Evolutionary conservation across 2,888 invertebrate species (phyloP).

Genomic region (Tipula lateralis): DNA sequence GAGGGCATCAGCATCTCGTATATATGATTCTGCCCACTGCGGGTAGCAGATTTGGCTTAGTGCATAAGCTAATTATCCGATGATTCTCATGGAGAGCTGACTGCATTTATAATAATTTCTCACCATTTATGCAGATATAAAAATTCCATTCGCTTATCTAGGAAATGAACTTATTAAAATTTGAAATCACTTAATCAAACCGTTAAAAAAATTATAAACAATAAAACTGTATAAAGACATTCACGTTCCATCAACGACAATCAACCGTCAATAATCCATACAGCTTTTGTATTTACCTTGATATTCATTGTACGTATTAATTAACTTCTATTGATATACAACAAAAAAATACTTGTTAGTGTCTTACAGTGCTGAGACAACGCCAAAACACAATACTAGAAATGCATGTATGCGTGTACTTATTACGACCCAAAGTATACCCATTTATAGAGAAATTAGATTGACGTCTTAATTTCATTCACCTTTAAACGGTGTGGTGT

Average conservation of each 20-base stretch:
- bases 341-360: background rate
- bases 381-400: background rate
- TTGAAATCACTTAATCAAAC: background rate
- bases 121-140: background rate
- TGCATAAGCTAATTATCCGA: too few species aligned
- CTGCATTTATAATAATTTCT: too few species aligned
- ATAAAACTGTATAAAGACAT: background rate
- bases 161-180: background rate
- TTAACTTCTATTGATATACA: background rate
- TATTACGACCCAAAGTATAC: background rate
- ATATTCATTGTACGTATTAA: background rate
- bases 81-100: too few species aligned
- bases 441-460: background rate
- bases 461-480: slow-evolving; percentile 9
- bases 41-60: too few species aligned
- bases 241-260: background rate
- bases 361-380: background rate
- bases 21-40: too few species aligned
- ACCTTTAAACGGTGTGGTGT: background rate
- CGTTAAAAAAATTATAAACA: background rate
- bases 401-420: background rate
- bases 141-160: background rate
- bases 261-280: background rate
- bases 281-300: background rate
- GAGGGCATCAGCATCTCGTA: too few species aligned